Evolutionary conservation across 2,888 invertebrate species (phyloP).

Genomic region (Gerosis bhagava): DNA sequence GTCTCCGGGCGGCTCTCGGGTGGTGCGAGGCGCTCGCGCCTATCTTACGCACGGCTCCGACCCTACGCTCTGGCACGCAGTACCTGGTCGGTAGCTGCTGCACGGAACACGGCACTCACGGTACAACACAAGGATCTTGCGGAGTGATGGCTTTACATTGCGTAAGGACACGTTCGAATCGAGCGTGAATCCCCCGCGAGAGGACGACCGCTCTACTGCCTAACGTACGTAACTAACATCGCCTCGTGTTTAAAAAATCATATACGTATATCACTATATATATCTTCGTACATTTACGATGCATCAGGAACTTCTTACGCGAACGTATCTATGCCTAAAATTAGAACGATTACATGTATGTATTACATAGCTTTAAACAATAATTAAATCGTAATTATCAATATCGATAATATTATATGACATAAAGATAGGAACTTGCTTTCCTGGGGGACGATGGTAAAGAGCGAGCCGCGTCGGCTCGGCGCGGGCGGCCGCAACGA

Average conservation of each 20-base stretch:
- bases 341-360: conserved; percentile 83
- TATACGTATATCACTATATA: conserved; percentile 81
- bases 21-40: conserved; percentile 38
- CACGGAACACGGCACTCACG: too few relatives aligned
- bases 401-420: conserved; percentile 84
- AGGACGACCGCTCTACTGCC: conserved; percentile 80
- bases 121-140: conserved; percentile 28
- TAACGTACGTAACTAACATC: conserved; percentile 80
- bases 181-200: conserved; percentile 58
- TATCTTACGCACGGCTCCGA: conserved; percentile 32
- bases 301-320: conserved; percentile 83
- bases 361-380: conserved; percentile 84
- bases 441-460: conserved; percentile 81
- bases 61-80: too few relatives aligned
- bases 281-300: conserved; percentile 82
- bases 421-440: conserved; percentile 84
- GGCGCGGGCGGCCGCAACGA: conserved; percentile 70
- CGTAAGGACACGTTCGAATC: conserved; percentile 33
- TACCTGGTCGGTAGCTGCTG: too few relatives aligned
- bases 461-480: conserved; percentile 64
- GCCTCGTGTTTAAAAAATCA: conserved; percentile 80
- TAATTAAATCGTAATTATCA: conserved; percentile 83
- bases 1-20: conserved; percentile 64
- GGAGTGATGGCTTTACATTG: conserved; percentile 31
- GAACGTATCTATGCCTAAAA: conserved; percentile 82